These are phyloP conservation scores for Junonia oenone DNA, from an alignment of 2,888 invertebrate species.

Conservation along the genomic window DNA sequence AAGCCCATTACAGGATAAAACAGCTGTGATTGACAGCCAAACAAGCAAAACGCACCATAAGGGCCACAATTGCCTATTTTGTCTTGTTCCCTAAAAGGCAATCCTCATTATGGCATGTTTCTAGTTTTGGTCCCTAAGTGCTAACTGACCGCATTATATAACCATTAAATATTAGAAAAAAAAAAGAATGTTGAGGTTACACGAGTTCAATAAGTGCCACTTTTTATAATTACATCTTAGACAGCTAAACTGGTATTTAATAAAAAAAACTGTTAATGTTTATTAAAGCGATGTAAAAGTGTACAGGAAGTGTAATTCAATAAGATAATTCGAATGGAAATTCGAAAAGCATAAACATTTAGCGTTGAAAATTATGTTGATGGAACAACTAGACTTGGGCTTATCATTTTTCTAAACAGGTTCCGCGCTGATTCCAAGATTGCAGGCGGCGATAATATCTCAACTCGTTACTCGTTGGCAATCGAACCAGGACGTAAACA, in stretches of 20 bases:
- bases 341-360: slow-evolving; percentile 1
- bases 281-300: not conserved
- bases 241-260: not conserved
- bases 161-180: slow-evolving; percentile 10
- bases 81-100: slow-evolving; percentile 13
- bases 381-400: slow-evolving; percentile 11
- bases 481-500: slow-evolving; percentile 20
- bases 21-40: slow-evolving; percentile 16
- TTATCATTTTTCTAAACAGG: slow-evolving; percentile 17
- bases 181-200: slow-evolving; percentile 16
- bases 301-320: not conserved
- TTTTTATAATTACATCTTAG: not conserved
- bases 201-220: not conserved
- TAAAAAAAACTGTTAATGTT: not conserved
- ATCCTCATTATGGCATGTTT: slow-evolving; percentile 10
- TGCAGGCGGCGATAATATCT: slow-evolving; percentile 15
- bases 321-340: not conserved
- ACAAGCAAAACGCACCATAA: slow-evolving; percentile 15
- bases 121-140: slow-evolving; percentile 13
- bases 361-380: slow-evolving; percentile 3
- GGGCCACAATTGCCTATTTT: slow-evolving; percentile 15
- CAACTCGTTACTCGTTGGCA: slow-evolving; percentile 14
- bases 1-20: slow-evolving; percentile 2
- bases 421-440: slow-evolving; percentile 13
- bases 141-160: slow-evolving; percentile 16